Evolutionary conservation across 1,140 invertebrate species (phyloP), one percentile per base, ranked within the genome.

Genomic region (Holotrichia oblita): DNA sequence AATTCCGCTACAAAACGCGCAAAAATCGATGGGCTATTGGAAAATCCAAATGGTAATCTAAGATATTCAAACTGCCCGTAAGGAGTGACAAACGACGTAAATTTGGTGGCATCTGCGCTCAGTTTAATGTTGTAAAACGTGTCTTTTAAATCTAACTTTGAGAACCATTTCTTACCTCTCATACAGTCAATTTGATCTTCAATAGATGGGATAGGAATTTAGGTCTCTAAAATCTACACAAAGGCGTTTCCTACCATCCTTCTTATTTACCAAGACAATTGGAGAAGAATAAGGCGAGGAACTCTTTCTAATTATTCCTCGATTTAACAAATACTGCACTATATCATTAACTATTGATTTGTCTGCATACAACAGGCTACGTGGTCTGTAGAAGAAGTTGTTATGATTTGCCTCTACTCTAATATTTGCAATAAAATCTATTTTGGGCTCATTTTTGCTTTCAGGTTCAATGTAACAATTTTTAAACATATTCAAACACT

Each of bases 231-330:
- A 73, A 7, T 73, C 69, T 12, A 73, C 12, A 40, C 41, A 76
- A 6, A 22, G 6, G 9, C 75, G 17, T 8, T 17, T 76, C 17
- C 6, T 0, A 9, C 85, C 85, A 81, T 89, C 87, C 81, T 89
- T 89, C 78, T 91, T 91, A 14, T 73, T 81, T 3, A 87, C 86
- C 4, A 89, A 73, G 0, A 89, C 85, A 0, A 89, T 76, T 0
- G 87, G 87, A 73, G 85, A 85, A 12, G 85, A 81, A 84, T 87
- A 90, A 48, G 87, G 86, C 17, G 84, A 84, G 10, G 73, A 73
- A 73, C 82, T 84, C 44, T 78, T 77, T 73, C 44, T 73, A 40
- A 85, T 82, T 6, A 85, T 80, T 22, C 82, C 83, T 40, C 83
- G 55, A 2, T 78, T 24, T 10, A 85, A 42, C 85, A 82, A 86